A percentile compares a stretch with the other conserved stretches of the same genome.
These are phyloP conservation scores for Cottus gobio DNA, from an alignment of 2,113 vertebrate species.

Conservation along the genomic window DNA sequence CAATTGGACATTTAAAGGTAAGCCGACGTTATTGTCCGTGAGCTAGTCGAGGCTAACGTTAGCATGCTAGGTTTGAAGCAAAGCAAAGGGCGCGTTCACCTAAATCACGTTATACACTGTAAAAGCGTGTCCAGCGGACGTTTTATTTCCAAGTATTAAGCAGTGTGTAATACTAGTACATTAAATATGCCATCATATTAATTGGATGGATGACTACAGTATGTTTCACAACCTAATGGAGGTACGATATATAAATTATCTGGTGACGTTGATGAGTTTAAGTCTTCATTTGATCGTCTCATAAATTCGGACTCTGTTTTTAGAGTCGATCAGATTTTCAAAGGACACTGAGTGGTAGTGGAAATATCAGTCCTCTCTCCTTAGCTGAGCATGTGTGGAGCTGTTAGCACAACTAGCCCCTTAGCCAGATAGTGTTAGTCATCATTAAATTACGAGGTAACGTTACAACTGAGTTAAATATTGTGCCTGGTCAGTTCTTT, in stretches of 20 bases:
- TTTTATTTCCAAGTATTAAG: background rate
- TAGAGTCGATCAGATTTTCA: background rate
- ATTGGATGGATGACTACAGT: no score
- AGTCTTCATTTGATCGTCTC: background rate
- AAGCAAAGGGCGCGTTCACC: conserved; percentile 23
- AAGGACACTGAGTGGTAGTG: background rate
- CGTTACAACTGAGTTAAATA: background rate
- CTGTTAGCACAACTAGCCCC: background rate
- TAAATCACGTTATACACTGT: background rate
- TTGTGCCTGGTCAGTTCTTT: background rate
- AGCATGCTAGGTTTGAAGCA: conserved; percentile 31
- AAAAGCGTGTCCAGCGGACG: background rate
- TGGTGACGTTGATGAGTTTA: background rate
- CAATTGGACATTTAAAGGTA: conserved; percentile 27
- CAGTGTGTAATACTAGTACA: no score
- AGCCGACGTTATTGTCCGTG: conserved; percentile 2
- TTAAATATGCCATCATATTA: background rate
- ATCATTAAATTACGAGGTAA: background rate
- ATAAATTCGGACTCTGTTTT: background rate
- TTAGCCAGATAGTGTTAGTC: background rate
- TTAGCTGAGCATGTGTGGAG: background rate
- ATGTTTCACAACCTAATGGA: background rate
- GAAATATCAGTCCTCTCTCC: background rate
- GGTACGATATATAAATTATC: background rate
- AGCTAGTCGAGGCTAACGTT: conserved; percentile 42